Evolutionary conservation across 1,140 invertebrate species (phyloP).

Genomic region (Trichonephila inaurata): DNA sequence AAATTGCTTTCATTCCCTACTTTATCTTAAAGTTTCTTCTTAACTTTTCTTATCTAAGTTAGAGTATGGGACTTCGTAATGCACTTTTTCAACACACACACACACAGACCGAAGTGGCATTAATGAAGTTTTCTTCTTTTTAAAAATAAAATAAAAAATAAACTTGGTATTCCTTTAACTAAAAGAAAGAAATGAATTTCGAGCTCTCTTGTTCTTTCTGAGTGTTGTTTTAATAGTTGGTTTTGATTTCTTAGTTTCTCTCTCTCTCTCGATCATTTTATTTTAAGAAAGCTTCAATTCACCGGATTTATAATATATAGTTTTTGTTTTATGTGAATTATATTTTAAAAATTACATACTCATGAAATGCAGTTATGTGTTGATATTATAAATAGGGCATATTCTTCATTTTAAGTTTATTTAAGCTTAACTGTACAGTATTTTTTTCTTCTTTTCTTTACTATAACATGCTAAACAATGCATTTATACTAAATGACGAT

Average conservation of each 20-base stretch:
- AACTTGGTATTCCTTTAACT: constrained; percentile 48
- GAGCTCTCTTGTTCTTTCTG: constrained; percentile 27
- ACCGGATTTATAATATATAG: not conserved
- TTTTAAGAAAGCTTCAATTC: not conserved
- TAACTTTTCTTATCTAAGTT: constrained; percentile 75
- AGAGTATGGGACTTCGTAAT: constrained; percentile 71
- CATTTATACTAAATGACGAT: too few relatives aligned
- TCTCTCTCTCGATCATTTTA: constrained; percentile 30
- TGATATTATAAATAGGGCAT: too few relatives aligned
- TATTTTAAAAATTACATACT: not conserved
- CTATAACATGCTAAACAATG: too few relatives aligned
- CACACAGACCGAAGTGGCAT: constrained; percentile 68
- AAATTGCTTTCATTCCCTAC: constrained; percentile 74
- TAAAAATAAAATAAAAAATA: constrained; percentile 53
- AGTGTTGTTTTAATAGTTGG: constrained; percentile 65
- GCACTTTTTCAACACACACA: constrained; percentile 68
- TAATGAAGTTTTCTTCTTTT: constrained; percentile 75
- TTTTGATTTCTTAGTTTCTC: constrained; percentile 68
- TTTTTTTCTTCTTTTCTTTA: too few relatives aligned
- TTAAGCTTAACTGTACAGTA: too few relatives aligned
- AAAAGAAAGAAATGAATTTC: constrained; percentile 52
- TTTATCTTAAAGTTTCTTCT: constrained; percentile 76
- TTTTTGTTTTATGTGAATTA: not conserved
- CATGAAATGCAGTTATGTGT: not conserved
- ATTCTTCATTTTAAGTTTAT: too few relatives aligned